Conservation (phyloP, 2,113 vertebrate genomes). For the Salvelinus namaycush region DNA sequence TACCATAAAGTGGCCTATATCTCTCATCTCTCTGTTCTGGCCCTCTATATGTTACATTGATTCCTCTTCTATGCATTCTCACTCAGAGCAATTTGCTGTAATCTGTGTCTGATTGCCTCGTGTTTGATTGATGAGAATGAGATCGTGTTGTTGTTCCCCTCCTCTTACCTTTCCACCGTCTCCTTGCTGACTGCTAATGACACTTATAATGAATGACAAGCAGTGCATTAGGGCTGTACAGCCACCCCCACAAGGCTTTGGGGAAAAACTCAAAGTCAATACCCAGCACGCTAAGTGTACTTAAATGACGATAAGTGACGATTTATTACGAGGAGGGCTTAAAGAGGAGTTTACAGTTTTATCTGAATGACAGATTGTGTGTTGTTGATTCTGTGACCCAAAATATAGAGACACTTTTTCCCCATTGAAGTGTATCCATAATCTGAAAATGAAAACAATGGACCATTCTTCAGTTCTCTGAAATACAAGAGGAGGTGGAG, state of each 20-base stretch:
- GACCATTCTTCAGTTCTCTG: background rate
- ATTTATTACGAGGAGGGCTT: background rate
- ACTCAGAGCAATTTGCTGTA: constrained; percentile 9
- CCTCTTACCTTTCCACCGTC: background rate
- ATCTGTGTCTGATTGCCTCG: constrained; percentile 10
- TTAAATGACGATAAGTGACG: background rate
- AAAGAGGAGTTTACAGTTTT: background rate
- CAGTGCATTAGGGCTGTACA: background rate
- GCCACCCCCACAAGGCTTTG: background rate
- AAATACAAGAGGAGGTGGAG: background rate
- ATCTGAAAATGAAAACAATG: background rate
- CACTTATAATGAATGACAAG: background rate
- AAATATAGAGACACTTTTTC: background rate
- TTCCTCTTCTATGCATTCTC: constrained; percentile 5
- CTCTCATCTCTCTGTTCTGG: background rate
- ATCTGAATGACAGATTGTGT: background rate
- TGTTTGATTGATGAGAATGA: background rate
- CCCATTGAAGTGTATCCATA: background rate
- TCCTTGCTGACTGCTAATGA: background rate
- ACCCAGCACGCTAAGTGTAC: background rate
- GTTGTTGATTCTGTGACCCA: background rate
- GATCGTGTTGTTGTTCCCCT: background rate
- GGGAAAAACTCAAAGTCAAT: background rate
- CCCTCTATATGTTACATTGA: constrained; percentile 8
- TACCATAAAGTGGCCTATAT: background rate